Base-by-base conservation (phyloP, 1,140 invertebrate species). In the Nylanderia fulva region DNA sequence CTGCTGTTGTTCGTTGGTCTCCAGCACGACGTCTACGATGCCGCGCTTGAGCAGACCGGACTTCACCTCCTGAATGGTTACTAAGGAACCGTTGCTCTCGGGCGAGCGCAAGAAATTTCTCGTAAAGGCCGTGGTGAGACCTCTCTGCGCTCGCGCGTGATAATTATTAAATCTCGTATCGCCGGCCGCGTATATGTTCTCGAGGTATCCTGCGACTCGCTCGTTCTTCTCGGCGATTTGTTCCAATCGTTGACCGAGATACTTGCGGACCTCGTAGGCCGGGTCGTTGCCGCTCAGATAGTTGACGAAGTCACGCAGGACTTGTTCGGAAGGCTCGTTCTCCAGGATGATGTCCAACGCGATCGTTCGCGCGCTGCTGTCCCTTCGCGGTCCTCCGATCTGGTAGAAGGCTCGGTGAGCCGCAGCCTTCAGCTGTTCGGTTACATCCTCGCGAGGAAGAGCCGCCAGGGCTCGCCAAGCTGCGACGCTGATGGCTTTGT, bases 11-110 rank as follows among this genome's bases (percentile, higher is more conserved):
- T 94, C 92, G 0, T 95, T 91, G 13, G 95, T 95, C 39, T 96
- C 94, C 5, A 98, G 74, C 29, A 97, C 93, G 13, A 98, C 95
- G 92, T 98, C 96, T 11, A 98, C 97, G 0, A 96, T 95, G 21
- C 97, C 97, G 33, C 97, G 95, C 92, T 98, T 98, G 1, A 98
- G 92, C 3, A 98, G 95, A 24, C 97, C 97, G 48, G 96, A 95
- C 18, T 95, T 95, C 1, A 98, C 96, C 93, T 98, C 97, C 91
- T 98, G 96, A n/a, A 97, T 94, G 6, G 97, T 96, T 0, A 97
- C 93, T 13, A 98, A 94, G 2, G 96, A 96, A 36, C 97, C 97
- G 83, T 98, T 97, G 36, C 95, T 96, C 63, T 96, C 96, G 0
- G 93, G 88, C 11, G 95, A 95, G 29, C 93, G 93, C 8, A 97